phyloP scores from a whole-genome alignment of 2,113 vertebrate genomes.

The Rhabdornis inornatus region DNA sequence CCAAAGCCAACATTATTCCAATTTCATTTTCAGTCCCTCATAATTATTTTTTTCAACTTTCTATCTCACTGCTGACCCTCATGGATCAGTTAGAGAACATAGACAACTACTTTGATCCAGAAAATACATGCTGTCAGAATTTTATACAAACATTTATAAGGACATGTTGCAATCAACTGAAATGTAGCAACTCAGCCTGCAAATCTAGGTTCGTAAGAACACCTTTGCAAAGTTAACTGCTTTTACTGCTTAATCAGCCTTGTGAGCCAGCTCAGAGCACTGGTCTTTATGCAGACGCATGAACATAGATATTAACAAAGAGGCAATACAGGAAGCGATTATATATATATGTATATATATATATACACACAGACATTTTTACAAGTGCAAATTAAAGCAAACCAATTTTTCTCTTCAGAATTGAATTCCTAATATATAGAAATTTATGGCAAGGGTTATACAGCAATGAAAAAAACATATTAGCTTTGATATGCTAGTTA shows the following conservation, averaged over 20 bases:
- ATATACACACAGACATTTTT: not conserved
- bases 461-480: not conserved
- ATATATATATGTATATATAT: fast-evolving
- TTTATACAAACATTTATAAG: not conserved
- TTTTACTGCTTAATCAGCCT: not conserved
- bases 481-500: not conserved
- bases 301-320: not conserved
- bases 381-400: not conserved
- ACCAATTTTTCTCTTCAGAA: not conserved
- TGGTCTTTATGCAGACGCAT: not conserved
- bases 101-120: not conserved
- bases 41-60: not conserved
- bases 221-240: not conserved
- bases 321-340: not conserved
- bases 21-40: not conserved
- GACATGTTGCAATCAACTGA: not conserved
- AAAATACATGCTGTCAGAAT: not conserved
- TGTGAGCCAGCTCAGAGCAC: not conserved
- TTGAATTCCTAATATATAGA: not conserved
- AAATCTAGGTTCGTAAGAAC: not conserved
- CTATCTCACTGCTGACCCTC: not conserved
- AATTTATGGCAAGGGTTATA: not conserved
- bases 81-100: not conserved
- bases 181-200: not conserved
- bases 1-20: not conserved